Evolutionary conservation across 2,888 invertebrate species (phyloP).

Genomic region (Cephus spinipes): DNA sequence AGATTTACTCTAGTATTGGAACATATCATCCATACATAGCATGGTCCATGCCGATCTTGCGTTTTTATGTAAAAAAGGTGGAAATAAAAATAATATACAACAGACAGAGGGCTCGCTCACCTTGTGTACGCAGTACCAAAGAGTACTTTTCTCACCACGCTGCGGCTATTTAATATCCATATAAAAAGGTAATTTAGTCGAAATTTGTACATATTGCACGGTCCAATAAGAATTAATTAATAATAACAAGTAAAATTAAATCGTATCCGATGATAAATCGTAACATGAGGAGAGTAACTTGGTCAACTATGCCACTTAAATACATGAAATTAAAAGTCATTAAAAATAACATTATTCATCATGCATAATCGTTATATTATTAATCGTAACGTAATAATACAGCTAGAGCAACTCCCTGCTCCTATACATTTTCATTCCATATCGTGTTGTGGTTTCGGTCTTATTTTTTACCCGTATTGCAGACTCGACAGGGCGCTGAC

Average conservation of each 20-base stretch:
- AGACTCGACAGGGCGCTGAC: not conserved
- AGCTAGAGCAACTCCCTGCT: constrained; percentile 43
- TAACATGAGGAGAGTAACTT: constrained; percentile 28
- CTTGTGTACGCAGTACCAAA: constrained; percentile 21
- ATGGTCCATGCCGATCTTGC: constrained; percentile 62
- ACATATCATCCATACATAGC: constrained; percentile 65
- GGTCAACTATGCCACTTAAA: constrained; percentile 36
- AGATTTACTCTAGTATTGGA: constrained; percentile 65
- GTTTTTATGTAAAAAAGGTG: constrained; percentile 64
- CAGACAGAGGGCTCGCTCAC: constrained; percentile 55
- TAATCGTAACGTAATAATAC: constrained; percentile 46
- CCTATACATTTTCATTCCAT: constrained; percentile 35
- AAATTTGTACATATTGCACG: constrained; percentile 62
- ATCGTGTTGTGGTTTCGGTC: not conserved
- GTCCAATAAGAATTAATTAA: constrained; percentile 57
- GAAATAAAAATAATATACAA: constrained; percentile 66
- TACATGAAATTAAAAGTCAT: constrained; percentile 32
- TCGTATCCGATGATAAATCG: constrained; percentile 29
- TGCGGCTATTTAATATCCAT: constrained; percentile 47
- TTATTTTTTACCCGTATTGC: not conserved
- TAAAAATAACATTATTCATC: constrained; percentile 41
- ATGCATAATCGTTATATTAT: constrained; percentile 43
- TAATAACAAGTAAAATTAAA: constrained; percentile 46
- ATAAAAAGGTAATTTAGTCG: constrained; percentile 55
- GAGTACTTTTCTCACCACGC: constrained; percentile 31